Base-by-base conservation (phyloP, 2,888 invertebrate species). In the Crioceris asparagi region DNA sequence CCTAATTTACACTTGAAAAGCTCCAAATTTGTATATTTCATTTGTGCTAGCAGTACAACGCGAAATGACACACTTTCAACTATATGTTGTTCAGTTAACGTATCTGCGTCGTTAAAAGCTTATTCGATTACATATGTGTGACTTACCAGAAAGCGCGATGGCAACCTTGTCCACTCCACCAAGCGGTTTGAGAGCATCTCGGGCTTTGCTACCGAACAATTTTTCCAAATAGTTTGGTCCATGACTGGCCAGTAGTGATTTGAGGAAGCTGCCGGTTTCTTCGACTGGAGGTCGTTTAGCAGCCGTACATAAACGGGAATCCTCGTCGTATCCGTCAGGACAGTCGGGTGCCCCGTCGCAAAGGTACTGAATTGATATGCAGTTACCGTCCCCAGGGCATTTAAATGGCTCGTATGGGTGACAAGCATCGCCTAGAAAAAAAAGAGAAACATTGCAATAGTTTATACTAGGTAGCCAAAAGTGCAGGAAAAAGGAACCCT, bases 171-270 rank as follows among this genome's bases (percentile, higher is more conserved):
- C 87, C 12, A 94, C 90, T 29, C 94, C 94, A 29, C 94, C 94
- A 42, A 96, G 72, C 2, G 90, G 92, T 51, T 81, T 81, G 37
- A 94, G 72, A 2, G 91, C 88, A 60, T 93, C 90, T 50, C 91
- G 73, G 18, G 93, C 94, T 70, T 92, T 93, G 62, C 81, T 85
- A 35, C 94, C 94, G 59, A 96, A 96, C 40, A 94, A 72, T 68
- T 94, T 96, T 67, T 92, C 92, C 62, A 94, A 72, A 67, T 94
- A 94, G 70, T 94, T 92, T 49, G 92, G 92, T 45, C 94, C 94
- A 62, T 94, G 94, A 46, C 92, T 91, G 32, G 90, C 87, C 55
- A 96, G 72, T 51, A 96, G 72, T 15, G 92, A 92, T 62, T 93
- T 90, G 48, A 96, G 70, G 65, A 94, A 96, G 43, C 91, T 91